Percentiles rank a stretch among this genome's conserved stretches.
Evolutionary conservation across 1,140 invertebrate genomes (phyloP).

Genomic region (Gonioctena quinquepunctata): DNA sequence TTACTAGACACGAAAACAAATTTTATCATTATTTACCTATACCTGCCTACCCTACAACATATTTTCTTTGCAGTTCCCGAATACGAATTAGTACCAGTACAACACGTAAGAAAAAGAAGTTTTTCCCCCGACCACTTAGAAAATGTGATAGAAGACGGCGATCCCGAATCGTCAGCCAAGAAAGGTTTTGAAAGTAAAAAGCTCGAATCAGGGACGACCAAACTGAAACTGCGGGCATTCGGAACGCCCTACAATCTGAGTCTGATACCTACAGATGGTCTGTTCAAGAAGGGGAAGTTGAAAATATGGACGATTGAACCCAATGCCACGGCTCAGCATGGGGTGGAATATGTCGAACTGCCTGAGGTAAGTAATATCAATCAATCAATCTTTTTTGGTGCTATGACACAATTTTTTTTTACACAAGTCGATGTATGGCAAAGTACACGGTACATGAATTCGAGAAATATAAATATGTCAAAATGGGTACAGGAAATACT

Average conservation of each 20-base stretch:
- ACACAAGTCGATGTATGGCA: no score
- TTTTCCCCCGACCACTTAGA: conserved; percentile 21
- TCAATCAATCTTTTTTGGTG: no score
- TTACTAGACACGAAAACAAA: no score
- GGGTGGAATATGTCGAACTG: conserved; percentile 76
- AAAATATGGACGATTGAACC: conserved; percentile 78
- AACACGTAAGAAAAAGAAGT: conserved; percentile 46
- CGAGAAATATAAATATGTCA: no score
- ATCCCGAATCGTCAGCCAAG: conserved; percentile 1
- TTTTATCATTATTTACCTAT: no score
- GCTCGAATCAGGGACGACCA: conserved; percentile 46
- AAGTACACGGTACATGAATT: no score
- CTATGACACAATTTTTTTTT: no score
- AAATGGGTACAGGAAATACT: no score
- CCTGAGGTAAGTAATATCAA: conserved; percentile 68
- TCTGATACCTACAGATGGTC: conserved; percentile 71
- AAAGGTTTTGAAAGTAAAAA: neutral
- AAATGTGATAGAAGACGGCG: conserved; percentile 27
- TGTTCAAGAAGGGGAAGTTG: conserved; percentile 71
- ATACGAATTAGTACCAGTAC: conserved; percentile 66
- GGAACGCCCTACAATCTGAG: conserved; percentile 73
- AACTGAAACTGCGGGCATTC: conserved; percentile 76
- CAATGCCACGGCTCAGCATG: conserved; percentile 69
- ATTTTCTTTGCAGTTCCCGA: conserved; percentile 62
- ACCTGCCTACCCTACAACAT: no score